Evolutionary conservation across 2,797 vertebrate species (phyloP).

Genomic region (Acridotheres tristis): DNA sequence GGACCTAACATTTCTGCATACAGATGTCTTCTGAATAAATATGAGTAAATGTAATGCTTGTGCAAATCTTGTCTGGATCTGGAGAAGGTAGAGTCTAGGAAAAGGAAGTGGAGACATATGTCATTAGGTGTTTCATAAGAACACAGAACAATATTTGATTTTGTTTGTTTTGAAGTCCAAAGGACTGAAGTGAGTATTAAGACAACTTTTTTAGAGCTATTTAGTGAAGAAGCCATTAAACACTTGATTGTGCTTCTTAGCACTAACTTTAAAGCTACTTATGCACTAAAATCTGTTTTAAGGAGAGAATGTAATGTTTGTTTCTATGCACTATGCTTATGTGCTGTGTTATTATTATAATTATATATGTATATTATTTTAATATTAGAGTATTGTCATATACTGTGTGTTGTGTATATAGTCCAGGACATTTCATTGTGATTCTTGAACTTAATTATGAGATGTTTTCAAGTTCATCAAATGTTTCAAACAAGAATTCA

Average conservation of each 20-base stretch:
- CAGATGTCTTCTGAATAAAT: not conserved
- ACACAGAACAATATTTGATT: not conserved
- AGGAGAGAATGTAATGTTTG: not conserved
- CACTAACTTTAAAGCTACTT: not conserved
- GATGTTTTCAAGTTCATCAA: not conserved
- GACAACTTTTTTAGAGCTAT: not conserved
- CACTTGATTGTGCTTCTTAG: not conserved
- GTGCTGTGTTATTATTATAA: not conserved
- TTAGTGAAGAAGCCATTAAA: not conserved
- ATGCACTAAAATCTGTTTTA: not conserved
- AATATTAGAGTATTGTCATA: not conserved
- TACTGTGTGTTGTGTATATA: not conserved
- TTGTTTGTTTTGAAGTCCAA: not conserved
- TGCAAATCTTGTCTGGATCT: not conserved
- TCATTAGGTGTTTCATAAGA: not conserved
- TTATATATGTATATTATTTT: not conserved
- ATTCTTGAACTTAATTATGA: not conserved
- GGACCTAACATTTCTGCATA: not conserved
- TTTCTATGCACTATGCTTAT: not conserved
- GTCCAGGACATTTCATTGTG: fast-evolving
- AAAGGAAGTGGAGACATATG: not conserved
- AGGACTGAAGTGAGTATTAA: not conserved
- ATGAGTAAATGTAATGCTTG: not conserved
- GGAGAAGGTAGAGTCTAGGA: not conserved
- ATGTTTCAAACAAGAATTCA: not conserved